Base-by-base conservation (phyloP, 2,113 vertebrate species). In the Phrynosoma blainvillii region DNA sequence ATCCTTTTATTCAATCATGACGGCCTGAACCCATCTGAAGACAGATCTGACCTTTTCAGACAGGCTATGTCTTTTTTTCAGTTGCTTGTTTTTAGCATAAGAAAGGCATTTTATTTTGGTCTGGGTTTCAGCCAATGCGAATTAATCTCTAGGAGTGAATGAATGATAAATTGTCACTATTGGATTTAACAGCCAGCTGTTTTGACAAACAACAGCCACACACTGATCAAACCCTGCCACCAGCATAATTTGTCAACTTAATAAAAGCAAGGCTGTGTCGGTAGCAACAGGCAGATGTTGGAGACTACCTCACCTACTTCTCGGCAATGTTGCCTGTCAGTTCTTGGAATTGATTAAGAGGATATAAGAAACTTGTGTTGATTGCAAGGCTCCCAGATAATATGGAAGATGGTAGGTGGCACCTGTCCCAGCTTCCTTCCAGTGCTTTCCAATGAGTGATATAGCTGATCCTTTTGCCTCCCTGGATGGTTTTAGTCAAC, bases 101-200 rank as follows among this genome's bases (percentile, higher is more conserved):
- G 80, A 1, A 68, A 27, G 62, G 68, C 30, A 12, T 71, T 71
- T 71, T 68, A 42, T 36, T 82, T 82, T 16, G 13, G 80, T 13
- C 80, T 82, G 80, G 80, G 2, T 62, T 68, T 30, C 21, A 68
- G 80, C 80, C 62, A 68, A 68, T 82, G 25, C 2, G 25, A 82
- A 82, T 82, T 66, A 42, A 68, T 82, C 36, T 82, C 11, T 47
- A 32, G 75, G 32, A 66, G 65, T 27, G 62, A 68, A 82, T 66
- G 36, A 82, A 68, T 25, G 36, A 82, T 23, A 82, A 82, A 42
- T 82, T 16, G 36, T 42, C 14, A 40, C 80, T 68, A 68, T 68
- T 82, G 80, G 80, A 30, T 82, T 18, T 82, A 82, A 47, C 62
- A 47, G 62, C 62, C 36, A 42, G 62, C 80, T 82, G 80, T 82